Conservation (phyloP, 2,113 vertebrate species). For the Tragelaphus imberbis region DNA sequence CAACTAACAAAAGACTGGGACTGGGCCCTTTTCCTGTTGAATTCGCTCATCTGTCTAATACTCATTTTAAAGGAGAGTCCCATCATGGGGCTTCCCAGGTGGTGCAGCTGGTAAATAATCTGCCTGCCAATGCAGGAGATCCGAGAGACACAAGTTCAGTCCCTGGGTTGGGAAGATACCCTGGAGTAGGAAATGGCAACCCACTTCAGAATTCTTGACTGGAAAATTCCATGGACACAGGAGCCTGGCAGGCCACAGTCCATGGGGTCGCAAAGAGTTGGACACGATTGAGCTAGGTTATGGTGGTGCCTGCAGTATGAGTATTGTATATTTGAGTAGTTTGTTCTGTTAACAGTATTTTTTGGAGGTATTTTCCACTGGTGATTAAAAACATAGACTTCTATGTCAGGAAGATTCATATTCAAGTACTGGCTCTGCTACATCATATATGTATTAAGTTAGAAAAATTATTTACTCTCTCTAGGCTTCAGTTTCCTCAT, state of each 20-base stretch:
- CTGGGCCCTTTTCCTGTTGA: neutral
- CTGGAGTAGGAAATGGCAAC: neutral
- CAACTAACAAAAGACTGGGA: neutral
- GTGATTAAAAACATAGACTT: neutral
- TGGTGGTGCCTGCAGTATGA: neutral
- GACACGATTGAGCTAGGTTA: neutral
- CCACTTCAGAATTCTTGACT: neutral
- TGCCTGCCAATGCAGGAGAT: neutral
- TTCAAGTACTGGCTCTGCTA: neutral
- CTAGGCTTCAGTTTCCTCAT: neutral
- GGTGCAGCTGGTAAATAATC: neutral
- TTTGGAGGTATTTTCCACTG: neutral
- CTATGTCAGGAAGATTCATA: neutral
- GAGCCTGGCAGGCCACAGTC: neutral
- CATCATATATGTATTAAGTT: neutral
- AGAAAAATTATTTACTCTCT: neutral
- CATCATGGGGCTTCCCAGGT: neutral
- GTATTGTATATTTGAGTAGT: neutral
- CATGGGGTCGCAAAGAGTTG: neutral
- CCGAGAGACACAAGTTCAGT: neutral
- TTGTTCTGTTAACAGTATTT: neutral
- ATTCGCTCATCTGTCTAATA: neutral
- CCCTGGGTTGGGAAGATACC: neutral
- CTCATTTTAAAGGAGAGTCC: neutral
- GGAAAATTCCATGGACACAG: neutral